Percentiles rank a stretch among this genome's conserved stretches.
phyloP scores from a whole-genome alignment of 2,888 invertebrate genomes.

The Parthenolecanium corni region DNA sequence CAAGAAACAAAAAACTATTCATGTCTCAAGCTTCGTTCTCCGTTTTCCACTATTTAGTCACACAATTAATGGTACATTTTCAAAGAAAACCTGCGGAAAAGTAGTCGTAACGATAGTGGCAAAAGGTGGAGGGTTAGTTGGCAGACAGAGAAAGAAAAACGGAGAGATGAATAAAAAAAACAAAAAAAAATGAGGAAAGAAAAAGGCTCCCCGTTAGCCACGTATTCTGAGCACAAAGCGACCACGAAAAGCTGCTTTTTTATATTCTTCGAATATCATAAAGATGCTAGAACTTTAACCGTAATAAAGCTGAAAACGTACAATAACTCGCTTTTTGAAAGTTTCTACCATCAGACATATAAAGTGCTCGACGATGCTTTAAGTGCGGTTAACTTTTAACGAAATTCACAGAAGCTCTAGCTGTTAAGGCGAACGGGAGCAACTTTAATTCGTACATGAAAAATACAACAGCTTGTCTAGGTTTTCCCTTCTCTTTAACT shows the following conservation, averaged over 20 bases:
- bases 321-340: slow-evolving; percentile 20
- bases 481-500: not conserved
- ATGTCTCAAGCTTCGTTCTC: no score
- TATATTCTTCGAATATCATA: slow-evolving; percentile 19
- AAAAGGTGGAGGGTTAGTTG: no score
- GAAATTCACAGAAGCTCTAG: slow-evolving; percentile 12
- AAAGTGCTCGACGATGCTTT: slow-evolving; percentile 13
- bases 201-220: not conserved
- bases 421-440: slow-evolving; percentile 8
- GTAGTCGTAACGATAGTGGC: no score
- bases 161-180: not conserved
- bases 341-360: slow-evolving; percentile 13
- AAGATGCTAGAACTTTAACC: slow-evolving; percentile 21
- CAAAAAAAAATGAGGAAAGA: not conserved
- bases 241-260: slow-evolving; percentile 18
- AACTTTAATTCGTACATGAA: slow-evolving; percentile 19
- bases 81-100: no score
- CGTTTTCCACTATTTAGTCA: no score
- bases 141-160: not conserved
- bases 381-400: slow-evolving; percentile 21
- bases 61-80: no score
- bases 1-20: no score
- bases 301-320: slow-evolving; percentile 14
- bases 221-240: slow-evolving; percentile 13
- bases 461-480: slow-evolving; percentile 20